These are phyloP conservation scores for Neomorphus geoffroyi DNA, from an alignment of 2,797 vertebrate species.

Conservation along the genomic window DNA sequence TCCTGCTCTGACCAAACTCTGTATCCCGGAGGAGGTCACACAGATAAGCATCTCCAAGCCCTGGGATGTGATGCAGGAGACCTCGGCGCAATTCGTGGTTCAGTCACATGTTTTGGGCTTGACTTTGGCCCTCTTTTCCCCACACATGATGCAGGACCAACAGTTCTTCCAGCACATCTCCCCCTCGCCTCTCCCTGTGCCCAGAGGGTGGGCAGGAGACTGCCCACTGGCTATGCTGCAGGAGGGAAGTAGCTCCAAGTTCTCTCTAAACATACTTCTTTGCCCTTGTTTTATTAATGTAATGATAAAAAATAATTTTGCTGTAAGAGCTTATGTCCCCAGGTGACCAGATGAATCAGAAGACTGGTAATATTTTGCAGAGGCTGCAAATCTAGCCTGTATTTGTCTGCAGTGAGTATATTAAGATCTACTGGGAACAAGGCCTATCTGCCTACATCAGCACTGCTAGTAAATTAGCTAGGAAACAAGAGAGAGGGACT, in stretches of 20 bases:
- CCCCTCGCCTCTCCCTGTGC: not conserved
- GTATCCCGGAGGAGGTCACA: not conserved
- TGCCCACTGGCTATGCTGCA: not conserved
- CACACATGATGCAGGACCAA: not conserved
- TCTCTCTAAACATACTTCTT: not conserved
- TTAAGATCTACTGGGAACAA: not conserved
- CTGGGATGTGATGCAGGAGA: not conserved
- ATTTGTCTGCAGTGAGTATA: not conserved
- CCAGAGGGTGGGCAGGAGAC: not conserved
- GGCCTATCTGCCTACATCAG: not conserved
- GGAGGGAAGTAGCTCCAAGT: not conserved
- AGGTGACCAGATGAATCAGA: not conserved
- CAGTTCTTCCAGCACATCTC: not conserved
- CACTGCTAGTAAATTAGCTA: not conserved
- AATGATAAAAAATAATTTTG: not conserved
- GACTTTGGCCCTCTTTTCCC: not conserved
- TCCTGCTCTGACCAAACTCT: not conserved
- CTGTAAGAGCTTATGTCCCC: not conserved
- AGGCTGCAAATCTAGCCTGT: not conserved
- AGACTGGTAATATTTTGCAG: not conserved
- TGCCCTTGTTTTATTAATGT: not conserved
- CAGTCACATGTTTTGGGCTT: not conserved
- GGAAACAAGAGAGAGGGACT: not conserved
- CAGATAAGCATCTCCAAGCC: not conserved
- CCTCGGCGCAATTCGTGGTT: fast-evolving